Base-by-base conservation (phyloP, 2,797 vertebrate genomes). In the Champsocephalus esox region DNA sequence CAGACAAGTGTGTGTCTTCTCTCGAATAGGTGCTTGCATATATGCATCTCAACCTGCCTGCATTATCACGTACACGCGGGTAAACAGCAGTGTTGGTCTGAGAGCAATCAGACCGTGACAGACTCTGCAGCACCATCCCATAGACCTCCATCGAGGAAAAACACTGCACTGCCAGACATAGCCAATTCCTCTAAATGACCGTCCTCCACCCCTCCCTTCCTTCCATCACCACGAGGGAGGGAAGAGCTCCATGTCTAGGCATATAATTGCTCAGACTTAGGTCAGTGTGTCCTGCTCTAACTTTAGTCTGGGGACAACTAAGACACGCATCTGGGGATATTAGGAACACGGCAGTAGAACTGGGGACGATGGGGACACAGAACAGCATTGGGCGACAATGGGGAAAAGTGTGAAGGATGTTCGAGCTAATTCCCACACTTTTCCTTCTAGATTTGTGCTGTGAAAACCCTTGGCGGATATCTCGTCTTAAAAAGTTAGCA, bases 81-180 rank as follows among this genome's bases (percentile, higher is more conserved):
- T 80, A 81, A 88, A 89, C 73, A 77, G 77, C 51, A 2, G 50
- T 71, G 75, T 68, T 81, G 79, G 81, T 85, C 71, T 88, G 82
- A 80, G 77, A 91, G 48, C 83, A 91, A 90, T 88, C 84, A 89
- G 89, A 92, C 84, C 83, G 77, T 91, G 91, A 92, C 92, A 82
- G 81, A 88, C 84, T 86, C 81, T 87, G 90, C 87, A 87, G 83
- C 82, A 80, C 66, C 83, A 82, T 89, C 85, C 85, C 82, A 83
- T 75, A 79, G 82, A 79, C 81, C 82, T 79, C 74, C 24, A 74
- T 50, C n/a, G 74, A 84, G 79, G 54, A 83, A 82, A 80, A 86
- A 77, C 80, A 80, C 83, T 65, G 87, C 84, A 76, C 79, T 44
- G 43, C 64, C 46, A 87, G 87, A 89, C 85, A 77, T 21, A 50